These are phyloP conservation scores for Ceyx erithaca DNA, from an alignment of 2,797 vertebrate species.

Conservation along the genomic window DNA sequence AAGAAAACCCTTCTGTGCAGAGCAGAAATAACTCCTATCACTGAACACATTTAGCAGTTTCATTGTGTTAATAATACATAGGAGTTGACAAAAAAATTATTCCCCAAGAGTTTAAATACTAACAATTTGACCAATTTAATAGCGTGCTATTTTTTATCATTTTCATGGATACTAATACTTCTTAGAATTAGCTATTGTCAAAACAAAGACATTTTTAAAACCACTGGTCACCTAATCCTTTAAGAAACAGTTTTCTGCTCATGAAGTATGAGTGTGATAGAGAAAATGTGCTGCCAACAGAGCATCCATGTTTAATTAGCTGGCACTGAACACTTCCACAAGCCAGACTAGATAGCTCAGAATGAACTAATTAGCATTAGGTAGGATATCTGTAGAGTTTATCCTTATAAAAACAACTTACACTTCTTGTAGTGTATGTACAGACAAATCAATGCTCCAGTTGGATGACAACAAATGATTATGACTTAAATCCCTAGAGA, in stretches of 20 bases:
- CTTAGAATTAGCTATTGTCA: background rate
- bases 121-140: background rate
- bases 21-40: background rate
- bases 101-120: background rate
- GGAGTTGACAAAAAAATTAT: background rate
- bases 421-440: constrained; percentile 80
- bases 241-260: background rate
- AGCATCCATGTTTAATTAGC: background rate
- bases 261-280: background rate
- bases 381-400: background rate
- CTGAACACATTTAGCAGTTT: background rate
- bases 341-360: background rate
- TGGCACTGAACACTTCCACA: background rate
- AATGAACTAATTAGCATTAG: background rate
- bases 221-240: background rate
- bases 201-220: background rate
- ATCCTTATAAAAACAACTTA: constrained; percentile 70
- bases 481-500: constrained; percentile 82
- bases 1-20: background rate
- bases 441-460: constrained; percentile 77
- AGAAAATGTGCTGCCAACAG: background rate
- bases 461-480: constrained; percentile 79
- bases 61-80: background rate
- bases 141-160: background rate
- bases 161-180: background rate